Evolutionary conservation across 2,113 vertebrate species (phyloP), one percentile per base, ranked within the genome.

Genomic region (Microcebus tavaratra): DNA sequence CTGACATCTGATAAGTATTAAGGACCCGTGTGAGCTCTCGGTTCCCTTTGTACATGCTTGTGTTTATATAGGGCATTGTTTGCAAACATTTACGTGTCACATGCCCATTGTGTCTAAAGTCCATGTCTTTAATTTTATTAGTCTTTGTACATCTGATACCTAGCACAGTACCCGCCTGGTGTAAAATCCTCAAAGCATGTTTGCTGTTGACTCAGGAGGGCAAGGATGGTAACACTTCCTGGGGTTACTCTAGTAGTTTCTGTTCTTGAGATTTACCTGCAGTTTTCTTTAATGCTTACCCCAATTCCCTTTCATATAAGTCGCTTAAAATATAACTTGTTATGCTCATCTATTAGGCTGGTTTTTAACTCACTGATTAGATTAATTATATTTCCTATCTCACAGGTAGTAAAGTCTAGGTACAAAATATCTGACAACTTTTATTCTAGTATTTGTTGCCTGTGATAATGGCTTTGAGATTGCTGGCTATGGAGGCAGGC

Each of bases 1-100:
- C 88, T 70, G 72, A 53, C 42, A 9, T 48, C 23, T 84, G 39
- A 57, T 59, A 79, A 70, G 73, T 61, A 48, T 73, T 70, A 63
- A 45, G 1, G 6, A 14, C n/a, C 23, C 0, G 1, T 2, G 1
- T 34, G 25, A 45, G 20, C 1, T 25, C 36, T 78, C 9, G 0
- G 0, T 45, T 72, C 34, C 36, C 73, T 50, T 27, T 21, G 78
- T 8, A 4, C 13, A 8, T 31, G 14, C 36, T 29, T 5, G 27
- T n/a, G 79, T 53, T 76, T 42, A 23, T 10, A 11, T 1, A 7
- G 48, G 31, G 39, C 23, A 5, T 48, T 80, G 75, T 78, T 78
- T 78, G 31, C 39, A 67, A n/a, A 84, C 61, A 45, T 29, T 82
- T 57, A 7, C 31, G 8, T 20, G 25, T 39, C 72, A n/a, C 55